A percentile compares a stretch with the other conserved stretches of the same genome.
Evolutionary conservation across 2,113 vertebrate genomes (phyloP).

Genomic region (Anolis carolinensis): DNA sequence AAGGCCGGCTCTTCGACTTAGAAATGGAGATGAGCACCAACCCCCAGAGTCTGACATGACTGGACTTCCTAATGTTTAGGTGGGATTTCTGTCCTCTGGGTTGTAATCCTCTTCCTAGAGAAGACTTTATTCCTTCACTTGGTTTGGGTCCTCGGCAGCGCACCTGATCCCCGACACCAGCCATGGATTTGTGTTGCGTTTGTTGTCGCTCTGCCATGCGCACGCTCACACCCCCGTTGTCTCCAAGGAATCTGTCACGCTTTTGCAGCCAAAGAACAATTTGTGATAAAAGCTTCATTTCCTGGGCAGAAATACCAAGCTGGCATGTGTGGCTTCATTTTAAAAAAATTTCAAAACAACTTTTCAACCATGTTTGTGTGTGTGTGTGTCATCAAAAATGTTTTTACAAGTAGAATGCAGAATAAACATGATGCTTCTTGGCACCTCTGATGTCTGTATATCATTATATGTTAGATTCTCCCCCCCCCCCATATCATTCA

Average conservation of each 20-base stretch:
- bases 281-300: conserved; percentile 51
- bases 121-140: no score
- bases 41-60: no score
- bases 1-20: no score
- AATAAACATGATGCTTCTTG: not conserved
- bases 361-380: not conserved
- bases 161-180: not conserved
- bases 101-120: no score
- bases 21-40: no score
- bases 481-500: no score
- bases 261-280: conserved; percentile 56
- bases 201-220: not conserved
- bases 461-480: not conserved
- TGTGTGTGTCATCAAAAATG: no score
- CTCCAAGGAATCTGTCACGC: conserved; percentile 29
- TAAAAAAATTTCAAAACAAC: conserved; percentile 10
- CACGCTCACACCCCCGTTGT: not conserved
- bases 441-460: not conserved
- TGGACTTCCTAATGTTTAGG: no score
- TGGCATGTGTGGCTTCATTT: conserved; percentile 54
- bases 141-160: no score
- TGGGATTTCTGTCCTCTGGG: no score
- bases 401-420: not conserved
- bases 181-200: not conserved
- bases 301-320: conserved; percentile 43